A percentile compares a stretch with the other conserved stretches of the same genome.
Evolutionary conservation across 1,140 invertebrate genomes (phyloP).

Genomic region (Orius insidiosus): DNA sequence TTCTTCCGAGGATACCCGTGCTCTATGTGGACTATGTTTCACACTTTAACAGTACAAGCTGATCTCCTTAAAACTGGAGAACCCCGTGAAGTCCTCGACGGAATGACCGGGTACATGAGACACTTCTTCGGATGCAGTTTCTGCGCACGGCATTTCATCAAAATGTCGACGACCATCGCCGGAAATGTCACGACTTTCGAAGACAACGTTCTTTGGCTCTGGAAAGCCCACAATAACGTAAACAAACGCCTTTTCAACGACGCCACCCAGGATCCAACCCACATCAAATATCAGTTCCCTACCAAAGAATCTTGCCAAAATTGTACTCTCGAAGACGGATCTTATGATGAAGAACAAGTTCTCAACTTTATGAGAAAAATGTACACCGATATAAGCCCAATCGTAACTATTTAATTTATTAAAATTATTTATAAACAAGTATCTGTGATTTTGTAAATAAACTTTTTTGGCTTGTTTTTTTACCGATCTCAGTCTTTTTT

Average conservation of each 20-base stretch:
- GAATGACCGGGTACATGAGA: slow-evolving; percentile 77
- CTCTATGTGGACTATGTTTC: slow-evolving; percentile 88
- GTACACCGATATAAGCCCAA: slow-evolving; percentile 34
- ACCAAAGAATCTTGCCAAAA: slow-evolving; percentile 40
- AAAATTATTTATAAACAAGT: too few species aligned
- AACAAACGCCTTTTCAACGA: slow-evolving; percentile 76
- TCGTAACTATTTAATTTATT: too few species aligned
- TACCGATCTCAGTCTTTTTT: too few species aligned
- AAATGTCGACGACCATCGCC: slow-evolving; percentile 55
- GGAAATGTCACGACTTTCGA: slow-evolving; percentile 46
- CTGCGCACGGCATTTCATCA: slow-evolving; percentile 71
- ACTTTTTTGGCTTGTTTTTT: too few species aligned
- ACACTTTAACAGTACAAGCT: slow-evolving; percentile 73
- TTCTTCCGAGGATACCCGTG: slow-evolving; percentile 81
- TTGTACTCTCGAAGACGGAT: slow-evolving; percentile 39
- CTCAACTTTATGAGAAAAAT: slow-evolving; percentile 54
- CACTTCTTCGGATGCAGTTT: slow-evolving; percentile 87
- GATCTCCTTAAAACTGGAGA: slow-evolving; percentile 28
- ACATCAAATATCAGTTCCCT: slow-evolving; percentile 86
- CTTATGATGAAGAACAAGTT: slow-evolving; percentile 53
- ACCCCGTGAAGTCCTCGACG: slow-evolving; percentile 45
- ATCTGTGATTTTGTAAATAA: too few species aligned
- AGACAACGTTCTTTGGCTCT: slow-evolving; percentile 80
- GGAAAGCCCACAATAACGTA: slow-evolving; percentile 85
- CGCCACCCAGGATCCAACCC: slow-evolving; percentile 71